phyloP scores from a whole-genome alignment of 2,113 vertebrate species.

The Emberiza fucata region DNA sequence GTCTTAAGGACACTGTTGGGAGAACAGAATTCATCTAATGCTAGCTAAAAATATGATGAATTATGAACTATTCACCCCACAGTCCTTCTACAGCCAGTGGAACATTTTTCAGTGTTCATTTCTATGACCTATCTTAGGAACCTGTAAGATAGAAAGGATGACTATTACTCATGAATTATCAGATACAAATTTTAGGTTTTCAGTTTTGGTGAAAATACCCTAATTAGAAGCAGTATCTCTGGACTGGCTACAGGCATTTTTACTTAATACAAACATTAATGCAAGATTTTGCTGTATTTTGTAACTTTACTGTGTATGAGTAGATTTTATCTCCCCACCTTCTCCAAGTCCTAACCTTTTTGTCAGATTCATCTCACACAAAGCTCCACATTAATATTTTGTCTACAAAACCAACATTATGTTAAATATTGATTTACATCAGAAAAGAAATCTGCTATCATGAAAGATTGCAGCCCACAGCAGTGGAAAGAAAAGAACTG shows the following conservation, averaged over 20 bases:
- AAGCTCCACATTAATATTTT: neutral
- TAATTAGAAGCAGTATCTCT: neutral
- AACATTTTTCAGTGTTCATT: neutral
- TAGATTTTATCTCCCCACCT: neutral
- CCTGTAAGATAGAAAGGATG: neutral
- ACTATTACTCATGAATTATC: neutral
- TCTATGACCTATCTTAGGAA: neutral
- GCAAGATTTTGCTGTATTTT: neutral
- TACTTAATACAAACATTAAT: neutral
- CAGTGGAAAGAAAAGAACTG: neutral
- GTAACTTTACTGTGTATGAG: neutral
- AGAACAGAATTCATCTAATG: neutral
- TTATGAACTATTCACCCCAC: neutral
- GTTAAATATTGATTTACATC: neutral
- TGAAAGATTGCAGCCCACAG: neutral
- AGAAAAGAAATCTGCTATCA: neutral
- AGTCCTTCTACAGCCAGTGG: neutral
- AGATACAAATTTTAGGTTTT: neutral
- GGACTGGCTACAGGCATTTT: neutral
- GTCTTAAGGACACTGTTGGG: neutral
- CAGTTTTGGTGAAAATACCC: neutral
- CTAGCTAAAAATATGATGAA: neutral
- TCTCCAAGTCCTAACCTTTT: neutral
- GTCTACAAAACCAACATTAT: neutral
- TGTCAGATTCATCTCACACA: neutral